Percentiles rank a stretch among this genome's conserved stretches.
Conservation (phyloP, 2,113 vertebrate species). For the Girardinichthys multiradiatus region DNA sequence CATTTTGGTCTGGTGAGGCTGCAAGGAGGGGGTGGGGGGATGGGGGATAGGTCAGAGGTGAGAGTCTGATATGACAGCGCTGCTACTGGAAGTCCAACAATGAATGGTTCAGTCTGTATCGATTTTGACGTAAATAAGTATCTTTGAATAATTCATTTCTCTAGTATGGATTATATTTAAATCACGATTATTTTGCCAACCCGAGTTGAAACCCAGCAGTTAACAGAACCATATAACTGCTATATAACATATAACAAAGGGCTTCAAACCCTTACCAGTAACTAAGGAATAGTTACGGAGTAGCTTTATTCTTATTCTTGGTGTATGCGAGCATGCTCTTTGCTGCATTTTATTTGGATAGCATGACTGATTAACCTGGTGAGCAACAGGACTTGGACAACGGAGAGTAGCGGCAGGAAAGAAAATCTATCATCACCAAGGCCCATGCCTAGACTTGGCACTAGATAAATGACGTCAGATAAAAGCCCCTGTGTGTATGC, state of each 20-base stretch:
- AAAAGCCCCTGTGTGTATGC: slow-evolving; percentile 16
- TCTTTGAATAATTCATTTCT: no score
- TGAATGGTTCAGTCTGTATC: no score
- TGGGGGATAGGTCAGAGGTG: no score
- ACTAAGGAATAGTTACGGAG: neutral
- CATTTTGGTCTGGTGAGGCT: no score
- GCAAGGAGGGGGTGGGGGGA: no score
- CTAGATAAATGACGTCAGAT: slow-evolving; percentile 69
- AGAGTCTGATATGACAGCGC: no score
- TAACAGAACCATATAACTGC: no score
- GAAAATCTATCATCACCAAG: slow-evolving; percentile 76
- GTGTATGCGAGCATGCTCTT: neutral
- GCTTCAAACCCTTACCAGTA: neutral
- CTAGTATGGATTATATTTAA: no score
- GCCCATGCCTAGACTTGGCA: slow-evolving; percentile 59
- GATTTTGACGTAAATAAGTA: no score
- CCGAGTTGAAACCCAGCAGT: neutral
- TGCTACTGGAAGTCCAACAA: no score
- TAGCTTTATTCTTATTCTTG: neutral
- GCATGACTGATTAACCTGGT: slow-evolving; percentile 71
- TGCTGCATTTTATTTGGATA: slow-evolving; percentile 46
- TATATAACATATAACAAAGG: no score
- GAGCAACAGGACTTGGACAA: slow-evolving; percentile 66
- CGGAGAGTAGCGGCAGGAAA: slow-evolving; percentile 59
- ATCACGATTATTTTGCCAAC: no score